Evolutionary conservation across 2,797 vertebrate species (phyloP), one percentile per base, ranked within the genome.

Genomic region (Malacoraja senta): DNA sequence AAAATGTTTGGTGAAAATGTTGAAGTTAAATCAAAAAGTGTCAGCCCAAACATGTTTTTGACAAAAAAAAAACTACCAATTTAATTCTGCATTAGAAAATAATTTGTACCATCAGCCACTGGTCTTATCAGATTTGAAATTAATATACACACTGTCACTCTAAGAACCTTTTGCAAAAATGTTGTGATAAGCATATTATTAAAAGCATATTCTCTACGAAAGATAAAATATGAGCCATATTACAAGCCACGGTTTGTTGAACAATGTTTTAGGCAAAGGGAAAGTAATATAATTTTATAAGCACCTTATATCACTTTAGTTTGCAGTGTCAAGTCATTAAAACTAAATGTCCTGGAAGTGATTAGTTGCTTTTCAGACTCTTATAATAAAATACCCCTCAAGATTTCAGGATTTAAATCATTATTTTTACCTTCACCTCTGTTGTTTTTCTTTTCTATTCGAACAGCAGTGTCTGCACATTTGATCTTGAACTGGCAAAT

Each of bases 371-470:
- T 76, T 38, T 74, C 4, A 53, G 68, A 53, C 71, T 58, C 71
- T 53, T 72, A 6, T 53, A 53, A 76, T 74, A 74, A 76, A 76
- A 53, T 74, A 8, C 21, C 35, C 21, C 35, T 12, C 24, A 76
- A 53, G 90, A 44, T n/a, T 24, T 91, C 44, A 2, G 71, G 90
- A 92, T 76, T 92, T 92, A 76, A 29, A 74, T 92, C 4, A 53
- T 32, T 76, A 26, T 15, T 76, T 53, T 72, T 92, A 53, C 71
- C 90, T 53, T 76, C 90, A 92, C 71, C 38, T 92, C n/a, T 92
- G 35, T 35, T 74, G 71, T 26, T 88, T 84, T 35, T 29, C 35
- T 15, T 58, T 29, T 53, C 38, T 71, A 38, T 8, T 29, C 35
- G 19, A 13, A 19, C 6, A n/a, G 68, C 90, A 92, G 15, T 15